Evolutionary conservation across 2,888 invertebrate species (phyloP).

Genomic region (Amiota mariae): DNA sequence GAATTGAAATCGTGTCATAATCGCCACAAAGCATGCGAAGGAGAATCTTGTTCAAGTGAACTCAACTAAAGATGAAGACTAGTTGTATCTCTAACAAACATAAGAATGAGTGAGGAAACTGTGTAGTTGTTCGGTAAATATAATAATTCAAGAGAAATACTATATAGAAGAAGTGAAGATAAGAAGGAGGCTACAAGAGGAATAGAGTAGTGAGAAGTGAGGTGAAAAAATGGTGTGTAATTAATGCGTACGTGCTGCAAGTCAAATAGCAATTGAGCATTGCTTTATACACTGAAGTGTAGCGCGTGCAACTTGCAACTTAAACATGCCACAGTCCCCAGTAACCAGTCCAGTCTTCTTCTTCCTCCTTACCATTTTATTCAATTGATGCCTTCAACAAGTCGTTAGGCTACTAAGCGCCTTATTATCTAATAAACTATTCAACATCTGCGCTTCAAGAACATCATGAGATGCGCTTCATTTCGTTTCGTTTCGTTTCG

Average conservation of each 20-base stretch:
- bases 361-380: no score
- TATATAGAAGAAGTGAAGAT: neutral
- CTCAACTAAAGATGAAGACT: neutral
- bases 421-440: no score
- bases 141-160: neutral
- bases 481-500: no score
- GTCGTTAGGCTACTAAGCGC: no score
- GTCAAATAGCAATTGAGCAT: neutral
- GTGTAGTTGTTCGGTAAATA: neutral
- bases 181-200: neutral
- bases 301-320: neutral
- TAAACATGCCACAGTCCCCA: neutral
- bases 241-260: conserved; percentile 20
- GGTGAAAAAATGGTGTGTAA: conserved; percentile 19
- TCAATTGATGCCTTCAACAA: no score
- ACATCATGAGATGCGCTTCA: no score
- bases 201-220: neutral
- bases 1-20: conserved; percentile 42
- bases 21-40: conserved; percentile 52
- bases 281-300: neutral
- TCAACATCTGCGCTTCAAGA: no score
- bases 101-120: neutral
- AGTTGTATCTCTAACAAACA: neutral
- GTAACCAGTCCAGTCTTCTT: no score
- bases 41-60: conserved; percentile 12